Conservation (phyloP, 1,140 invertebrate genomes). For the Calycopis cecrops region DNA sequence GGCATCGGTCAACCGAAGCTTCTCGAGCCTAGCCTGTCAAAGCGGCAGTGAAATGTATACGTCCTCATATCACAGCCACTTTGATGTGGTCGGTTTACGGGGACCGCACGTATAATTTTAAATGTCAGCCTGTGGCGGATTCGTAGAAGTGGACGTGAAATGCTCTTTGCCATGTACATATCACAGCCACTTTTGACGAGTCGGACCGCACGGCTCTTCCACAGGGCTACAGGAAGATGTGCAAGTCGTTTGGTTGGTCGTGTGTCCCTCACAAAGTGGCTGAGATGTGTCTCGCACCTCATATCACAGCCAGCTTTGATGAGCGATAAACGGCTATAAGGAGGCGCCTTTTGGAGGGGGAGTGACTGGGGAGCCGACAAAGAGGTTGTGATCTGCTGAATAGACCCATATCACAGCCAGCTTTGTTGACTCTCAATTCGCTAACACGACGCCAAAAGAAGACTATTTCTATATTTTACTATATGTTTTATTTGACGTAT, state of each 20-base stretch:
- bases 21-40: slow-evolving; percentile 67
- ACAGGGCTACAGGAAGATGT: slow-evolving; percentile 7
- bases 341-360: background rate
- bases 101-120: slow-evolving; percentile 29
- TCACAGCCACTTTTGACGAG: slow-evolving; percentile 74
- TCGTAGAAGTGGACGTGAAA: slow-evolving; percentile 67
- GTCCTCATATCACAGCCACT: slow-evolving; percentile 72
- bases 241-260: slow-evolving; percentile 6
- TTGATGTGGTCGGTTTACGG: slow-evolving; percentile 72
- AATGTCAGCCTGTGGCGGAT: slow-evolving; percentile 43
- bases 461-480: background rate
- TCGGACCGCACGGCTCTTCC: slow-evolving; percentile 46
- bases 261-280: slow-evolving; percentile 63
- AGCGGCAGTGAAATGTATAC: slow-evolving; percentile 67
- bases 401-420: slow-evolving; percentile 68
- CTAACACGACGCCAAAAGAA: background rate
- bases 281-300: slow-evolving; percentile 42
- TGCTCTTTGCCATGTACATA: slow-evolving; percentile 45
- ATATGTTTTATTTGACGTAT: too few relatives aligned
- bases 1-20: slow-evolving; percentile 22
- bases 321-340: slow-evolving; percentile 42
- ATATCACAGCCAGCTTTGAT: slow-evolving; percentile 75
- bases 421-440: slow-evolving; percentile 61
- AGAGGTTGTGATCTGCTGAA: slow-evolving; percentile 53
- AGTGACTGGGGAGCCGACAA: slow-evolving; percentile 38